Evolutionary conservation across 2,113 vertebrate genomes (phyloP), one percentile per base, ranked within the genome.

Genomic region (Charina bottae): DNA sequence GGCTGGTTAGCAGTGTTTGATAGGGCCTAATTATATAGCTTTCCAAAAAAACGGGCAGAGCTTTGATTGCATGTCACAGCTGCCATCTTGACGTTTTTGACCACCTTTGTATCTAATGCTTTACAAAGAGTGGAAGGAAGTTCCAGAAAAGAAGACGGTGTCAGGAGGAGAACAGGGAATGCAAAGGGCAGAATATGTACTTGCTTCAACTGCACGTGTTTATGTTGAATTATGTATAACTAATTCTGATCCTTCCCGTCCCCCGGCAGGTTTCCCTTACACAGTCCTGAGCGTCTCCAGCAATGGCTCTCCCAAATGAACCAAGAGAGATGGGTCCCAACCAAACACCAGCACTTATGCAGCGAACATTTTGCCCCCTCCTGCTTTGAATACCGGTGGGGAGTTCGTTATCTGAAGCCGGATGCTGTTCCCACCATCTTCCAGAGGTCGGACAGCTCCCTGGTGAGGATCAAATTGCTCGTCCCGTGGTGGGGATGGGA

Each of bases 271-370:
- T 98, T 98, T 94, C 98, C 98, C 0, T 96, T 98, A 2, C 97
- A 98, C 72, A 98, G 98, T 21, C 95, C 97, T 2, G 93, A 86
- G 3, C 95, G 97, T 54, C 97, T 98, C 62, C 96, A 95, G 90
- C 97, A 95, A 93, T 98, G 98, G 98, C 96, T 98, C 78, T 93
- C 58, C 1, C 97, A 97, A 94, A 97, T 98, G 97, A 96, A 97
- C 0, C 93, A 95, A 0, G 97, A 98, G 90, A 96, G 96, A 89
- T 98, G 98, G 98, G 94, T 95, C 24, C 98, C 98, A 1, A 97
- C 97, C 37, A 96, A 97, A 55, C 97, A 98, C 93, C 98, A 98
- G 93, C 98, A 98, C 49, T 94, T 98, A n/a, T 98, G 98, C 95
- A 97, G 97, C 0, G 96, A 98, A 21, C 98, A 98, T 83, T 98